Conservation (phyloP, 2,797 vertebrate species). For the Dromococcyx pavoninus region DNA sequence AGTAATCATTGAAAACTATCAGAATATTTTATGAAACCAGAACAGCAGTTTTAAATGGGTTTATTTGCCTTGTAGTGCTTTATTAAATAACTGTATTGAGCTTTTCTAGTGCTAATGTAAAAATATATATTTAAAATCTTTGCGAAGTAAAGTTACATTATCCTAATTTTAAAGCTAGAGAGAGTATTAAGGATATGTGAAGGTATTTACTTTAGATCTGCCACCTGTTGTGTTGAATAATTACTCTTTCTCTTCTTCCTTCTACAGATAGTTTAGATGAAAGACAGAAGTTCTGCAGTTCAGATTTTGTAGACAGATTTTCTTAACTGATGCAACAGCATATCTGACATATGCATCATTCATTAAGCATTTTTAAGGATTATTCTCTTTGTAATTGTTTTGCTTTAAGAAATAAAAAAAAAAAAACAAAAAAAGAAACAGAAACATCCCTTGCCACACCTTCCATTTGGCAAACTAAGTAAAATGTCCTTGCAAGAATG, state of each 20-base stretch:
- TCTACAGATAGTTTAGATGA: not conserved
- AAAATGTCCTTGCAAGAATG: not conserved
- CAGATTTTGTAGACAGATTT: not conserved
- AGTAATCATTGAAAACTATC: not conserved
- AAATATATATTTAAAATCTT: not conserved
- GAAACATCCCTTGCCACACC: not conserved
- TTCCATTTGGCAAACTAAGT: not conserved
- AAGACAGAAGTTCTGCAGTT: not conserved
- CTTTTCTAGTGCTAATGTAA: not conserved
- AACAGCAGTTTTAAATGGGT: not conserved
- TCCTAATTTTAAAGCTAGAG: not conserved
- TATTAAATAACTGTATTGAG: not conserved
- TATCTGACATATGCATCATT: not conserved
- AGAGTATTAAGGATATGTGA: not conserved
- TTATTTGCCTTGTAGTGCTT: not conserved
- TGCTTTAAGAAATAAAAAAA: not conserved
- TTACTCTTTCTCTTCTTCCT: not conserved
- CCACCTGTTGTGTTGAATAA: not conserved
- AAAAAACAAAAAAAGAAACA: fast-evolving
- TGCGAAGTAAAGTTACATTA: no score
- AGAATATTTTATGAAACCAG: not conserved
- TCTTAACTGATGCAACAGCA: not conserved
- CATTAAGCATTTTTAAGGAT: not conserved
- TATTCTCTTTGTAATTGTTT: not conserved
- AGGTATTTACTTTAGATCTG: not conserved